Percentiles rank a stretch among this genome's conserved stretches.
Evolutionary conservation across 1,140 invertebrate species (phyloP).

Genomic region (Scaptomyza pallida): DNA sequence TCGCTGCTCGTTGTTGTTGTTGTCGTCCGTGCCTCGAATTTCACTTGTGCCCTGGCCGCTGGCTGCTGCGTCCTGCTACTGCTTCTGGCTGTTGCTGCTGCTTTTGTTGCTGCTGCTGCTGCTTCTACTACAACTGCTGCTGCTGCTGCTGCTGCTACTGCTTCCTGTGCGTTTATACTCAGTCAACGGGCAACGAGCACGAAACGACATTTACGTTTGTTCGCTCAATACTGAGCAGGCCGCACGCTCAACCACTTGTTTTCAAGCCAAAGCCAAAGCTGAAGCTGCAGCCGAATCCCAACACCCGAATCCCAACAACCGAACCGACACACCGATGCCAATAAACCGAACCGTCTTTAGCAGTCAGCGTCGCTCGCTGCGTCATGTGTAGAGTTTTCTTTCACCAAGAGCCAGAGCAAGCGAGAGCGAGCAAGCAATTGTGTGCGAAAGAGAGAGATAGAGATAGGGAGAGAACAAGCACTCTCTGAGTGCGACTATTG

Average conservation of each 20-base stretch:
- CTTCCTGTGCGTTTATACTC: conserved; percentile 51
- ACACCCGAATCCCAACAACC: not conserved
- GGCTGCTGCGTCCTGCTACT: conserved; percentile 61
- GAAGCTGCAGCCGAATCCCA: conserved; percentile 35
- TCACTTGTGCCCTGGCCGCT: conserved; percentile 59
- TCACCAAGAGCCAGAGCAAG: conserved; percentile 12
- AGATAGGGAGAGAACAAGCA: not conserved
- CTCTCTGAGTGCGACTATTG: conserved; percentile 32
- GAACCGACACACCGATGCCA: conserved; percentile 10
- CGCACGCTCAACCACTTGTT: conserved; percentile 82
- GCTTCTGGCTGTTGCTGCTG: conserved; percentile 37
- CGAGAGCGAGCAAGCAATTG: not conserved
- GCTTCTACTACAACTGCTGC: conserved; percentile 47
- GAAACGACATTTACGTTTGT: conserved; percentile 74
- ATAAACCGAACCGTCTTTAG: conserved; percentile 8
- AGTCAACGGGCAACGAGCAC: conserved; percentile 65
- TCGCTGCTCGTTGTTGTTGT: conserved; percentile 27
- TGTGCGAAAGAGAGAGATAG: conserved; percentile 1
- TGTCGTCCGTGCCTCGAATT: conserved; percentile 65
- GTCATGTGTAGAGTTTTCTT: conserved; percentile 61
- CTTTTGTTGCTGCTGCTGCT: conserved; percentile 39
- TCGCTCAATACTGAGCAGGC: conserved; percentile 67
- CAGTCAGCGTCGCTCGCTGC: conserved; percentile 38
- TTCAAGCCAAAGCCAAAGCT: conserved; percentile 65
- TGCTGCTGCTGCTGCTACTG: conserved; percentile 35